phyloP scores from a whole-genome alignment of 2,113 vertebrate species.

The Bujurquina vittata region DNA sequence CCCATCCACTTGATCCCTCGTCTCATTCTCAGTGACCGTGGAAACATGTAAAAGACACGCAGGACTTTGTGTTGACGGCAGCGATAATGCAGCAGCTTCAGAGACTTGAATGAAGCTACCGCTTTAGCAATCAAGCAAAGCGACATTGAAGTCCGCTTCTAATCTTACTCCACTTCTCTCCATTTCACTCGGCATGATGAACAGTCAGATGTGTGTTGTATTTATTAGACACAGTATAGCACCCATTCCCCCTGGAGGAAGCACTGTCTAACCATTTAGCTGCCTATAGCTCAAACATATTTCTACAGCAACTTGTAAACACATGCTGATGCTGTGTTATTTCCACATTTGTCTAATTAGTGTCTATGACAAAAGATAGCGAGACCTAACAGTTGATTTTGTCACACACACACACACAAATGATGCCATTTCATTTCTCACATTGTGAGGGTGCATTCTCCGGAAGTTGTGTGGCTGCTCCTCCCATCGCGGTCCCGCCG shows the following conservation, averaged over 20 bases:
- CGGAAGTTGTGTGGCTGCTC: not conserved
- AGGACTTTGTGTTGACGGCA: too few relatives aligned
- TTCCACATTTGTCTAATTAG: not conserved
- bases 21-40: slow-evolving; percentile 3
- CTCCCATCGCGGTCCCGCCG: not conserved
- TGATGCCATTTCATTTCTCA: too few relatives aligned
- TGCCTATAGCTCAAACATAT: slow-evolving; percentile 31
- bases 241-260: not conserved
- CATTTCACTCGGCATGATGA: slow-evolving; percentile 20
- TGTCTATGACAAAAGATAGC: not conserved
- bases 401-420: not conserved
- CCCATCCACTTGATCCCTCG: slow-evolving; percentile 44
- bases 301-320: not conserved
- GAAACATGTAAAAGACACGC: slow-evolving; percentile 29
- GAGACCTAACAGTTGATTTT: not conserved
- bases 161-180: slow-evolving; percentile 19
- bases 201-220: slow-evolving; percentile 11
- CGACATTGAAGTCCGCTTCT: slow-evolving; percentile 20
- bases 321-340: not conserved
- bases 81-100: slow-evolving; percentile 13
- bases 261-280: slow-evolving; percentile 10
- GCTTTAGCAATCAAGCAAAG: slow-evolving; percentile 50
- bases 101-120: slow-evolving; percentile 31
- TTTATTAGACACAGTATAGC: slow-evolving; percentile 25
- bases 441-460: not conserved